phyloP scores from a whole-genome alignment of 2,797 vertebrate species.

The Sebastes wilsoni region DNA sequence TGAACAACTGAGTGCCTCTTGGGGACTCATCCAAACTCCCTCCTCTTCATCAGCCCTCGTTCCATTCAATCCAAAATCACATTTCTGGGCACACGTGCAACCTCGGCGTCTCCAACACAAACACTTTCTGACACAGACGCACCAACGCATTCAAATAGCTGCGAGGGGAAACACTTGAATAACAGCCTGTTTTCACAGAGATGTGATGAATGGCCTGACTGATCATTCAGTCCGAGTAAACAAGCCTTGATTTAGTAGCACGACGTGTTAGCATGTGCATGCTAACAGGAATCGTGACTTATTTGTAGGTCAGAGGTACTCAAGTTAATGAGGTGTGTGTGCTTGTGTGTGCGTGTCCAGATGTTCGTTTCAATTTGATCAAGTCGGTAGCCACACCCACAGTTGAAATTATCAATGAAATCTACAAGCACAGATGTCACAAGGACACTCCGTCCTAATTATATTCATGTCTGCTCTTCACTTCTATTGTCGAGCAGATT shows the following conservation, averaged over 20 bases:
- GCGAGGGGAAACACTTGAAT: constrained; percentile 32
- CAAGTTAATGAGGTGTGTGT: constrained; percentile 36
- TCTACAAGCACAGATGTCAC: constrained; percentile 26
- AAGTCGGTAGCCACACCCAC: constrained; percentile 15
- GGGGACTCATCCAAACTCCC: constrained; percentile 46
- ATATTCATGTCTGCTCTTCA: not conserved
- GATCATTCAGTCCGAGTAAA: constrained; percentile 21
- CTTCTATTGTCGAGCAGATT: constrained; percentile 21
- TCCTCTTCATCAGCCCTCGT: constrained; percentile 27
- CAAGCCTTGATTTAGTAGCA: constrained; percentile 45
- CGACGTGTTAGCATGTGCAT: constrained; percentile 32
- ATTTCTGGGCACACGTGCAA: constrained; percentile 53
- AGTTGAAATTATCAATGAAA: constrained; percentile 36
- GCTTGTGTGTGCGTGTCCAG: constrained; percentile 44
- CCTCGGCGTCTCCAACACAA: constrained; percentile 5
- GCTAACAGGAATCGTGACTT: constrained; percentile 34
- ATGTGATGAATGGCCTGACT: constrained; percentile 25
- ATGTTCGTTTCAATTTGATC: constrained; percentile 56
- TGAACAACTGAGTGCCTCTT: constrained; percentile 53
- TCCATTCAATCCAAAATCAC: constrained; percentile 45
- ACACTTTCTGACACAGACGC: constrained; percentile 3
- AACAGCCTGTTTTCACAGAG: constrained; percentile 11
- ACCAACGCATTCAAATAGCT: constrained; percentile 16
- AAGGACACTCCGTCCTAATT: constrained; percentile 23
- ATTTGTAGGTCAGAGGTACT: constrained; percentile 37